Evolutionary conservation across 2,888 invertebrate genomes (phyloP).

Genomic region (Platycnemis pennipes): DNA sequence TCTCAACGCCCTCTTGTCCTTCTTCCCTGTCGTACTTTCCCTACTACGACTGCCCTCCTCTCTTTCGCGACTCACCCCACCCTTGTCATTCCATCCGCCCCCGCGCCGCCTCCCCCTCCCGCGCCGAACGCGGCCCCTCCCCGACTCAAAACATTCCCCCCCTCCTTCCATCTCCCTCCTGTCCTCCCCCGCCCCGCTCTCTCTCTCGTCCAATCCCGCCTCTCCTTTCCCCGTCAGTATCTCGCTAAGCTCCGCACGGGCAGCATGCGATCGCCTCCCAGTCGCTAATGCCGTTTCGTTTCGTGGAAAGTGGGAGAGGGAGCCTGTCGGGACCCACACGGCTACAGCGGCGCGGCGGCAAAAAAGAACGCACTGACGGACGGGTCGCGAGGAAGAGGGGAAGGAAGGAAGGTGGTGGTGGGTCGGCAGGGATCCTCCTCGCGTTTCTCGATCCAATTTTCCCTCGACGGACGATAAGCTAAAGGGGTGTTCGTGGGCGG

Average conservation of each 20-base stretch:
- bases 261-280: slow-evolving; percentile 45
- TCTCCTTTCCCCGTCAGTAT: slow-evolving; percentile 61
- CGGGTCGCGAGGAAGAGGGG: background rate
- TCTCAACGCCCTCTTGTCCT: background rate
- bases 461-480: background rate
- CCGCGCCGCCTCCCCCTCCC: background rate
- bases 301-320: background rate
- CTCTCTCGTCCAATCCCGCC: slow-evolving; percentile 52
- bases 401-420: background rate
- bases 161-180: background rate
- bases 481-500: background rate
- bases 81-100: background rate
- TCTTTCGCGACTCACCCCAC: background rate
- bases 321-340: no score
- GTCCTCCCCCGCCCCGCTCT: background rate
- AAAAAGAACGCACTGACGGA: background rate
- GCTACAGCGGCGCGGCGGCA: no score
- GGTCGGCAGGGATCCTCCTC: background rate
- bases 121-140: background rate
- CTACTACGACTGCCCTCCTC: background rate
- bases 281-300: slow-evolving; percentile 25
- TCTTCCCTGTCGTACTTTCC: background rate
- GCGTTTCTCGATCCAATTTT: background rate
- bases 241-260: slow-evolving; percentile 60
- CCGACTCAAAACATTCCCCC: background rate